Conservation (phyloP, 1,140 invertebrate genomes). For the Drosophila mauritiana region DNA sequence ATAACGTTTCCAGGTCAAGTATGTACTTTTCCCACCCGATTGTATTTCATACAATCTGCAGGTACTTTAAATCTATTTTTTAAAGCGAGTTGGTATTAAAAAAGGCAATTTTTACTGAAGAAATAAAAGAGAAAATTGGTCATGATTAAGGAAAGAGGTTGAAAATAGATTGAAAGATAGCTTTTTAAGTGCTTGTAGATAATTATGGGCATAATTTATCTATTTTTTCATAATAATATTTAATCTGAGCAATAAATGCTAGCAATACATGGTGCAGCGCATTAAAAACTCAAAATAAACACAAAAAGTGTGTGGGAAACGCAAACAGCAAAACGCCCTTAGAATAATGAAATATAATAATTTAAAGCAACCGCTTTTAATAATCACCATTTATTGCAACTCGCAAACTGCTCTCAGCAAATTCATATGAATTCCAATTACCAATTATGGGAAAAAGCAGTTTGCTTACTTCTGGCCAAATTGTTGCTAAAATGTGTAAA, state of each 20-base stretch:
- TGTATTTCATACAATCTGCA: background rate
- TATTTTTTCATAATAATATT: no score
- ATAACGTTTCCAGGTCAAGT: slow-evolving; percentile 5
- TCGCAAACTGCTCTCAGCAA: background rate
- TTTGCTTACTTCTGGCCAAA: background rate
- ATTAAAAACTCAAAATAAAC: background rate
- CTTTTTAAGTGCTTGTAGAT: no score
- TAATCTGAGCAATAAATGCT: no score
- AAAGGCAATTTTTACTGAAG: no score
- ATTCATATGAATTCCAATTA: background rate
- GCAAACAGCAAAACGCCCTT: no score
- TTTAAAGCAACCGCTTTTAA: background rate
- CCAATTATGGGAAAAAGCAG: slow-evolving; percentile 4
- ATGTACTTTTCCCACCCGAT: background rate
- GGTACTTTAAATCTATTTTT: background rate
- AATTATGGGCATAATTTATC: no score
- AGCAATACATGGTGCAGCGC: no score
- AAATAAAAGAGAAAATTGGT: no score
- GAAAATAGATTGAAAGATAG: no score
- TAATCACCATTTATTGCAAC: background rate
- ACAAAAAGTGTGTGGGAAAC: no score
- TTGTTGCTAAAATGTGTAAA: slow-evolving; percentile 18
- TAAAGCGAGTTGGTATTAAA: no score
- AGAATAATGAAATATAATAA: background rate
- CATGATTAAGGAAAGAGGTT: no score